phyloP scores from a whole-genome alignment of 2,113 vertebrate genomes.

The Pangasianodon hypophthalmus region DNA sequence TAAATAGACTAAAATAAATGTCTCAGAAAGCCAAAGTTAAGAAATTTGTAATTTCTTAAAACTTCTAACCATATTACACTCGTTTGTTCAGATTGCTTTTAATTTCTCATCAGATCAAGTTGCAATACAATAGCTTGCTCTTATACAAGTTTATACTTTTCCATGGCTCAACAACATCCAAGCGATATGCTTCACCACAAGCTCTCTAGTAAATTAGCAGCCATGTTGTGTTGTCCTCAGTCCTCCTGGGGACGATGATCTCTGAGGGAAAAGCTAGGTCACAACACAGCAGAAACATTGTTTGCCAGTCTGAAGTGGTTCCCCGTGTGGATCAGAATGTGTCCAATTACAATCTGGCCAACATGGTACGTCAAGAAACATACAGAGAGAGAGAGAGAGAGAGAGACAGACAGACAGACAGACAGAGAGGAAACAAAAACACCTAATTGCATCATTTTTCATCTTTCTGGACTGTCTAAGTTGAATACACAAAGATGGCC shows the following conservation, averaged over 20 bases:
- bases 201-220: background rate
- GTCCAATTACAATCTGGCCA: background rate
- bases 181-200: background rate
- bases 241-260: background rate
- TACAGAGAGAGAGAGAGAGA: background rate
- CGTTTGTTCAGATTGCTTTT: background rate
- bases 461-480: background rate
- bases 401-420: background rate
- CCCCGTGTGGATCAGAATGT: background rate
- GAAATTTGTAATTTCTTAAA: background rate
- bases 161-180: background rate
- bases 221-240: no score
- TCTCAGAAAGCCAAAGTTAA: no score
- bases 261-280: background rate
- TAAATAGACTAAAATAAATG: no score
- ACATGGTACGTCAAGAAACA: background rate
- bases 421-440: background rate
- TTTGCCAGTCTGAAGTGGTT: background rate
- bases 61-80: background rate
- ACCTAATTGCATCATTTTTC: background rate
- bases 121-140: background rate
- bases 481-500: background rate
- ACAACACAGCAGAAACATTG: background rate
- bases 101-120: background rate
- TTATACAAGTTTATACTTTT: background rate